A percentile compares a stretch with the other conserved stretches of the same genome.
Conservation (phyloP, 2,888 invertebrate genomes). For the Sinhomidia bicolor region DNA sequence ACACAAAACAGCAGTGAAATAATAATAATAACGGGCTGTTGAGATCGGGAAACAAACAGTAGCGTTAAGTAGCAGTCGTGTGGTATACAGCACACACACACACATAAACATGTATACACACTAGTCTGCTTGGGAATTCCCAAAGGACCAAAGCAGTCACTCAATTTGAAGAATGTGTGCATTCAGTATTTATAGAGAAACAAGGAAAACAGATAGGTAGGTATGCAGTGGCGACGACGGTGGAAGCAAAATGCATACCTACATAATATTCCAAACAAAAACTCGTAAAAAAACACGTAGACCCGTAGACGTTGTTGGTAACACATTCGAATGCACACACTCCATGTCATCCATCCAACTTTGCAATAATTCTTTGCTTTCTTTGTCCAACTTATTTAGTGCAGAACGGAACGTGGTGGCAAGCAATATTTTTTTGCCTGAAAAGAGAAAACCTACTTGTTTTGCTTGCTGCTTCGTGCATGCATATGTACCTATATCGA, state of each 20-base stretch:
- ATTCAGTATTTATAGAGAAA: conserved; percentile 21
- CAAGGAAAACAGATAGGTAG: neutral
- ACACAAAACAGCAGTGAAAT: neutral
- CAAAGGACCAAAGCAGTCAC: conserved; percentile 49
- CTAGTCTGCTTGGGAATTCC: conserved; percentile 19
- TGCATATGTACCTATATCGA: too few relatives aligned
- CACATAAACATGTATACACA: too few relatives aligned
- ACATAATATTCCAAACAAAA: neutral
- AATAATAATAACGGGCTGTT: neutral
- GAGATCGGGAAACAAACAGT: neutral
- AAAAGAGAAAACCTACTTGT: neutral
- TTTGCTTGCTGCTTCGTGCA: neutral
- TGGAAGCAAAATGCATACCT: too few relatives aligned
- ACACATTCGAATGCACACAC: neutral
- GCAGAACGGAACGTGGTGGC: conserved; percentile 35
- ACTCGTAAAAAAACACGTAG: too few relatives aligned
- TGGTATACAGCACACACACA: too few relatives aligned
- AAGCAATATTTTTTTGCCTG: conserved; percentile 37
- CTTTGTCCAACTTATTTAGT: conserved; percentile 50
- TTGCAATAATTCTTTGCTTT: conserved; percentile 41
- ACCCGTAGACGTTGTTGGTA: neutral
- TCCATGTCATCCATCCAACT: conserved; percentile 20
- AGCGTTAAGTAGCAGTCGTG: neutral
- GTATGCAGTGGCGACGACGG: too few relatives aligned
- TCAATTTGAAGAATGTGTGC: conserved; percentile 56